These are phyloP conservation scores for Nylanderia fulva DNA, from an alignment of 1,140 invertebrate species.

Conservation along the genomic window DNA sequence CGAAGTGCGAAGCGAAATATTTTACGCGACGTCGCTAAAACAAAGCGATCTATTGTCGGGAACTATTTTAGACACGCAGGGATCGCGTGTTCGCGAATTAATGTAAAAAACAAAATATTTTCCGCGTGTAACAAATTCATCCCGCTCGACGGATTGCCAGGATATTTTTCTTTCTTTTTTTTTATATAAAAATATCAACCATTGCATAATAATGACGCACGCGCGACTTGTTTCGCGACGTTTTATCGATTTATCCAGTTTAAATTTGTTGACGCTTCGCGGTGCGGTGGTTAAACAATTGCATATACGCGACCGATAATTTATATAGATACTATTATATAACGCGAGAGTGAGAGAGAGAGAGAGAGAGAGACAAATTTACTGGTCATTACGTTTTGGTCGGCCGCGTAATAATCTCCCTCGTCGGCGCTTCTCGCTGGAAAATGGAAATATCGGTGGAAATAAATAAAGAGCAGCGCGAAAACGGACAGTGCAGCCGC, in stretches of 20 bases:
- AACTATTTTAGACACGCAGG: neutral
- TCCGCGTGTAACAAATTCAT: neutral
- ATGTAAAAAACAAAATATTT: conserved; percentile 4
- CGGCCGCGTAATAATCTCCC: too few relatives aligned
- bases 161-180: neutral
- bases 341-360: too few relatives aligned
- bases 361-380: too few relatives aligned
- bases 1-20: conserved; percentile 28
- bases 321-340: too few relatives aligned
- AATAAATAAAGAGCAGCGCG: neutral
- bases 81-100: neutral
- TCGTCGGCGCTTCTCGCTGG: neutral
- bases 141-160: neutral
- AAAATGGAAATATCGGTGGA: neutral
- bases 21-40: neutral
- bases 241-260: conserved; percentile 15
- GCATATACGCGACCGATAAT: neutral
- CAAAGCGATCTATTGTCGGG: neutral
- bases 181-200: too few relatives aligned
- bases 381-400: too few relatives aligned
- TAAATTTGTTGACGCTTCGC: conserved; percentile 8
- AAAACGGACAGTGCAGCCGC: conserved; percentile 15
- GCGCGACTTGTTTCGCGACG: conserved; percentile 14
- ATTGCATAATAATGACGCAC: conserved; percentile 14
- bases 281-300: neutral